Evolutionary conservation across 2,888 invertebrate genomes (phyloP).

Genomic region (Hypercompe scribonia): DNA sequence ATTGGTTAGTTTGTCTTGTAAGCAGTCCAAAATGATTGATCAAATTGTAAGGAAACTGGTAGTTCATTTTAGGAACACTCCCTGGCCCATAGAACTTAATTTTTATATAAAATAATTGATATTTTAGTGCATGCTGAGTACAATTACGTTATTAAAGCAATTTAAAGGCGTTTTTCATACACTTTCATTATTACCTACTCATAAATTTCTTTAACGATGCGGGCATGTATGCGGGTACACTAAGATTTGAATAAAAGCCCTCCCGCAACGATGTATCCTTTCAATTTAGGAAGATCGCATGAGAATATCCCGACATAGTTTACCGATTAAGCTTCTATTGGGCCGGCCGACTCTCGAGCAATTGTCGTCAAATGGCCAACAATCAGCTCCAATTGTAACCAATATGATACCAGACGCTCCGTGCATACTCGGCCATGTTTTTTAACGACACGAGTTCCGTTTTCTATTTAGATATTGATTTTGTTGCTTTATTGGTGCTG

Average conservation of each 20-base stretch:
- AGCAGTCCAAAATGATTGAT: no score
- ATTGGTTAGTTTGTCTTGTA: no score
- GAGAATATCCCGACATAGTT: slow-evolving; percentile 77
- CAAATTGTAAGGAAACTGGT: no score
- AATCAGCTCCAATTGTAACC: slow-evolving; percentile 83
- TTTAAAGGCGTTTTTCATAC: not conserved
- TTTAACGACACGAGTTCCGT: slow-evolving; percentile 55
- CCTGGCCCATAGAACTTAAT: no score
- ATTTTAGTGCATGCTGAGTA: no score
- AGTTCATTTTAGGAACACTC: no score
- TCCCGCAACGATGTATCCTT: slow-evolving; percentile 66
- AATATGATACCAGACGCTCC: slow-evolving; percentile 74
- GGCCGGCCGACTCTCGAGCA: slow-evolving; percentile 60
- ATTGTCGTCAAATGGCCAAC: slow-evolving; percentile 81
- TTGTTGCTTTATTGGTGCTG: slow-evolving; percentile 28
- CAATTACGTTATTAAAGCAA: not conserved
- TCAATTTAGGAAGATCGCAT: slow-evolving; percentile 73
- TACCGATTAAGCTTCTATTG: slow-evolving; percentile 69
- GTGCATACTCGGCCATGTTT: slow-evolving; percentile 52
- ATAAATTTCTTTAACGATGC: slow-evolving; percentile 6
- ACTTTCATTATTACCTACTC: not conserved
- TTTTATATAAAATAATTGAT: no score
- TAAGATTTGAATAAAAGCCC: slow-evolving; percentile 38
- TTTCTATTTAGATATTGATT: slow-evolving; percentile 45
- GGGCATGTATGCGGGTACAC: slow-evolving; percentile 16